Base-by-base conservation (phyloP, 2,888 invertebrate species). In the Helobdella robusta region DNA sequence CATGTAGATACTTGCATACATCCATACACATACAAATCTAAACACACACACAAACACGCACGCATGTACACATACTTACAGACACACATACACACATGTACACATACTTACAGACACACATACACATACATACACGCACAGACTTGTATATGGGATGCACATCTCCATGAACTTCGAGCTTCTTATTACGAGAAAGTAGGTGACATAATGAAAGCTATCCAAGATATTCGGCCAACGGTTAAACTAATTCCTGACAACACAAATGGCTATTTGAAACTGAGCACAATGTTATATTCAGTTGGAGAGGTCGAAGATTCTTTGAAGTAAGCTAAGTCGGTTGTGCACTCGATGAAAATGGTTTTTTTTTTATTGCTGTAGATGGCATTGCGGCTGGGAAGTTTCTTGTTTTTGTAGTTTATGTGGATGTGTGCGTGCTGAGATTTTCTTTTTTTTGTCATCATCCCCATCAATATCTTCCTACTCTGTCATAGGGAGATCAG, bases 181-280 rank as follows among this genome's bases (percentile, higher is more conserved):
- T 87, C 92, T 74, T 87, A 89, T 76, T 87, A 91, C 75, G 85
- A 89, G 69, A 85, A 74, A 34, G 68, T 73, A 62, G 66, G 65
- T 15, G 77, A 78, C 52, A 70, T 74, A 40, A 74, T 73, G 40
- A 86, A 89, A 48, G 97, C 97, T 20, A 89, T 95, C 70, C 85
- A 87, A 28, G 98, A 98, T 80, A 85, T 97, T 74, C 84, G 89
- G 50, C 86, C 90, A 0, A 88, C 91, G 48, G 91, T 93, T 66
- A 90, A 93, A 73, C 83, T 98, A 67, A 85, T 88, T 68, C 86
- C 89, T 71, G 98, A 99, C 81, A 91, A 92, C 76, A 94, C 93
- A 0, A 85, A 85, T 66, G 93, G 91, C 0, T 89, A 85, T 80
- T 85, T 84, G 73, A 87, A 89, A 70, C 83, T 97, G n/a, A 86